phyloP scores from a whole-genome alignment of 2,113 vertebrate species.

The Nicator chloris region DNA sequence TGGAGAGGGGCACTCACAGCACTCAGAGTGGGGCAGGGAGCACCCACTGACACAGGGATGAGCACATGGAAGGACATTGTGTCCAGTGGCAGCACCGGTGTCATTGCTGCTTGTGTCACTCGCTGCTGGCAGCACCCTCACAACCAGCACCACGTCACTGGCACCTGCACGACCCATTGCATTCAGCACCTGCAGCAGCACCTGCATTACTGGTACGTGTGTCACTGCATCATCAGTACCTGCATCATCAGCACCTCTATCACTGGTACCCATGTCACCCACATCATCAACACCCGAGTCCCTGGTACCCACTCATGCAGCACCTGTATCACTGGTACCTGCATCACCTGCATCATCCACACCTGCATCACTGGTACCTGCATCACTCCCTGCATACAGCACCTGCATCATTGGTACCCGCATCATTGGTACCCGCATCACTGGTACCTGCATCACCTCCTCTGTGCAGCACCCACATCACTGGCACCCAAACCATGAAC shows the following conservation, averaged over 20 bases:
- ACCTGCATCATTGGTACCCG: background rate
- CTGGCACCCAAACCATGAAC: background rate
- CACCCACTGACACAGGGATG: background rate
- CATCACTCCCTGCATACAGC: background rate
- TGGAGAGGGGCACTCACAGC: background rate
- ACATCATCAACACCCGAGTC: background rate
- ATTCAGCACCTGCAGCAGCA: background rate
- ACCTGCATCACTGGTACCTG: background rate
- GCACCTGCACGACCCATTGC: fast-evolving
- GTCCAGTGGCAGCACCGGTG: background rate
- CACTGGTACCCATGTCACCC: background rate
- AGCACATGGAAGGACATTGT: fast-evolving
- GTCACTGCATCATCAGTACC: background rate
- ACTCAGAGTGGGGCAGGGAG: background rate
- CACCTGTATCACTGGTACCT: background rate
- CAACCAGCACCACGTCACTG: background rate
- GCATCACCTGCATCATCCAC: background rate
- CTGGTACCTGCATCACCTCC: too few species aligned
- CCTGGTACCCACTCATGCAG: background rate
- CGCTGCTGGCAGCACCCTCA: background rate
- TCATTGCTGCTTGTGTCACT: background rate
- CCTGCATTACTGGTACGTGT: fast-evolving
- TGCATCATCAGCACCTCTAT: background rate
- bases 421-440: background rate
- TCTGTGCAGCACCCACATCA: background rate